phyloP scores from a whole-genome alignment of 2,888 invertebrate species.

The Harmothoe impar region DNA sequence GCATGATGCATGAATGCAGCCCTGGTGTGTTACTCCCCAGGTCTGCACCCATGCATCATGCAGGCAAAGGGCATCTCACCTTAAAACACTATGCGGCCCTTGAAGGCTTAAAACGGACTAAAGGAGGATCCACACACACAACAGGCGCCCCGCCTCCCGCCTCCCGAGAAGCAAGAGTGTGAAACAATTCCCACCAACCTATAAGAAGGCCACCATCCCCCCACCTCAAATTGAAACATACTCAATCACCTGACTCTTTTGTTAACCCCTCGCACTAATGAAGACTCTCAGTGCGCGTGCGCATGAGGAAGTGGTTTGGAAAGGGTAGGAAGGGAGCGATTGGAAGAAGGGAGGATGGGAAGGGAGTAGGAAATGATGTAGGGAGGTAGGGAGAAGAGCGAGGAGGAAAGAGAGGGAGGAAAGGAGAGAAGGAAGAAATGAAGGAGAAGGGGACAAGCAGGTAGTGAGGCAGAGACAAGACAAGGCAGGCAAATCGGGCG shows the following conservation, averaged over 20 bases:
- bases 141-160: background rate
- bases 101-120: background rate
- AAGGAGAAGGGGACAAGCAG: too few species aligned
- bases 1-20: too few species aligned
- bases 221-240: constrained; percentile 45
- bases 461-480: background rate
- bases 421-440: background rate
- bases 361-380: background rate
- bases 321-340: background rate
- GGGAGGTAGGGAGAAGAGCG: background rate
- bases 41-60: too few species aligned
- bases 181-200: constrained; percentile 17
- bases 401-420: background rate
- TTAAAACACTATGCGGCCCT: too few species aligned
- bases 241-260: constrained; percentile 33
- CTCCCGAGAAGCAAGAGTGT: background rate
- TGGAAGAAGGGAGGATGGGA: background rate
- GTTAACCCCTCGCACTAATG: background rate
- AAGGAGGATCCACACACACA: background rate
- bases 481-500: too few species aligned
- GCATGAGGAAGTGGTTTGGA: background rate
- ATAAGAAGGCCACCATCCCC: background rate
- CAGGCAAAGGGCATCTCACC: too few species aligned
- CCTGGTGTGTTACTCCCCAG: too few species aligned
- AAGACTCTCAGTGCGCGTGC: background rate